phyloP scores from a whole-genome alignment of 1,140 invertebrate genomes.

The Drosophila mayri region DNA sequence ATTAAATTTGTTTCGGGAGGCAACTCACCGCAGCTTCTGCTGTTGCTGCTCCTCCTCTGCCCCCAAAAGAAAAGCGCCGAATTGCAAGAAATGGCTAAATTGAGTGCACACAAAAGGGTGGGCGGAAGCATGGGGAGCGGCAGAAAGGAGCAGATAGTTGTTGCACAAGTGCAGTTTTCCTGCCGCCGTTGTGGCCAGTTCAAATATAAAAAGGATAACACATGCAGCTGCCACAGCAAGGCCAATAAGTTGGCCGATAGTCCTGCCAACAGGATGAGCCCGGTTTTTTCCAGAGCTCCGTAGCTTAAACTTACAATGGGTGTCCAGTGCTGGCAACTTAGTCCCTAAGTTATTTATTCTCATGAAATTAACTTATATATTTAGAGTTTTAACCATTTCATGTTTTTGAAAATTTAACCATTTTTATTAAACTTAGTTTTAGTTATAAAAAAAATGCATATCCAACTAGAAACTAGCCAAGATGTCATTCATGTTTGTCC shows the following conservation, averaged over 20 bases:
- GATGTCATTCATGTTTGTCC: conserved; percentile 3
- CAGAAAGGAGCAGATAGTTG: conserved; percentile 20
- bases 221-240: conserved; percentile 37
- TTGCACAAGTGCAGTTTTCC: conserved; percentile 65
- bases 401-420: background rate
- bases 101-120: conserved; percentile 62
- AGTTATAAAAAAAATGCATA: background rate
- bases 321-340: conserved; percentile 18
- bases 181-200: conserved; percentile 19
- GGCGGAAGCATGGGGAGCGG: too few relatives aligned
- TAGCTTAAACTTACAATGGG: conserved; percentile 1
- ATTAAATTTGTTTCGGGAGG: conserved; percentile 57
- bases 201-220: conserved; percentile 59
- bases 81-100: conserved; percentile 69
- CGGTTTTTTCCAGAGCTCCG: conserved; percentile 19
- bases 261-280: conserved; percentile 31
- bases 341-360: too few relatives aligned
- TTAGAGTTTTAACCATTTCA: background rate
- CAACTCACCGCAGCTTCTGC: conserved; percentile 15
- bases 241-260: conserved; percentile 39
- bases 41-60: background rate
- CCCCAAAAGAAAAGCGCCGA: conserved; percentile 42
- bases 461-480: background rate
- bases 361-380: background rate
- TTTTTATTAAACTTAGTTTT: background rate